Evolutionary conservation across 1,140 invertebrate species (phyloP).

Genomic region (Pogonognathellus flavescens): DNA sequence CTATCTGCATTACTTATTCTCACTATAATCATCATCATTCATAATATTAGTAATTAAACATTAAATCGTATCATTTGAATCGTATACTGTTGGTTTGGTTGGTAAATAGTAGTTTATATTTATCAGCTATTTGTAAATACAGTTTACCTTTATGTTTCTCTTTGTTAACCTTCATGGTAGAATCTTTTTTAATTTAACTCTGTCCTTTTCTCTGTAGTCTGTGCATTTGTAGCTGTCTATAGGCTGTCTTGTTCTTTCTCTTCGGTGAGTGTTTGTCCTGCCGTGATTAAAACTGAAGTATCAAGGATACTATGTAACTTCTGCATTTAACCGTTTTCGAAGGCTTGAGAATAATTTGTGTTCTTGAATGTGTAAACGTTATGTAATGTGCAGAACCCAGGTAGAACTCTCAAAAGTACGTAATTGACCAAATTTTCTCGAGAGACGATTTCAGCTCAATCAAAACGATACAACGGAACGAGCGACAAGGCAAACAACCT

Average conservation of each 20-base stretch:
- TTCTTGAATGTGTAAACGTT: not conserved
- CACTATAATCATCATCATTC: conserved; percentile 51
- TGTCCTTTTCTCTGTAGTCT: not conserved
- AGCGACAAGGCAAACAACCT: conserved; percentile 40
- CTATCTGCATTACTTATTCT: conserved; percentile 22
- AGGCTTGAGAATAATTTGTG: conserved; percentile 16
- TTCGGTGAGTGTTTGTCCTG: conserved; percentile 6
- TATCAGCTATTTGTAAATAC: conserved; percentile 34
- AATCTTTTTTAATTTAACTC: not conserved
- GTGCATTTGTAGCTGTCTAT: conserved; percentile 5
- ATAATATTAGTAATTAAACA: conserved; percentile 44
- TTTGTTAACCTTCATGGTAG: conserved; percentile 21
- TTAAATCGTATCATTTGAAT: conserved; percentile 65
- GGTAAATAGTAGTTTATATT: conserved; percentile 32
- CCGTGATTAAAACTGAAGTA: not conserved
- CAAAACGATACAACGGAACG: conserved; percentile 24
- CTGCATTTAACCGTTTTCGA: not conserved
- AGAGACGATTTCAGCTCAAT: not conserved
- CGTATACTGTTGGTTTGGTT: conserved; percentile 65
- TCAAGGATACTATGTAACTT: not conserved
- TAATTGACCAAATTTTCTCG: not conserved
- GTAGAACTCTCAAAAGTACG: conserved; percentile 10
- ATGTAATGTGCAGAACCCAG: not conserved
- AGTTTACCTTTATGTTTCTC: conserved; percentile 11
- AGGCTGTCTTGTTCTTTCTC: conserved; percentile 48